Conservation (phyloP, 2,888 invertebrate genomes). For the Palloptera scutellata region DNA sequence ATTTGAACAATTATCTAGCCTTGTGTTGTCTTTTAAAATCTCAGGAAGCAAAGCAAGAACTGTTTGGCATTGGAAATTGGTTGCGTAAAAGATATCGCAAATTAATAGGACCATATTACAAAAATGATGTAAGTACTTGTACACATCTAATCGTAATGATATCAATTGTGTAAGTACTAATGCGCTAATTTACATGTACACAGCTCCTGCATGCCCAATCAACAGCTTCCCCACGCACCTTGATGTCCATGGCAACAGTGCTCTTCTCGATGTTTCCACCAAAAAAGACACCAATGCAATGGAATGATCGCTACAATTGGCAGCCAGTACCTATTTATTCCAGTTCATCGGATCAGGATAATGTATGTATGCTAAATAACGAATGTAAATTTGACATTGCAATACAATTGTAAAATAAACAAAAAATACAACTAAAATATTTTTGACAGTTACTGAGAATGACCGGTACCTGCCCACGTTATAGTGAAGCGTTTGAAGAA, state of each 20-base stretch:
- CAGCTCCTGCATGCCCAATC: constrained; percentile 71
- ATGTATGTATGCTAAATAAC: too few relatives aligned
- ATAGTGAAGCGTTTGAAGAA: constrained; percentile 67
- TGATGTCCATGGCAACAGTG: constrained; percentile 74
- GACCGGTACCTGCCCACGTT: constrained; percentile 70
- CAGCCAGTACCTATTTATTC: constrained; percentile 79
- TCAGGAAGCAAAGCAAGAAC: constrained; percentile 72
- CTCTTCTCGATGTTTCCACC: constrained; percentile 78
- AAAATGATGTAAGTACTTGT: constrained; percentile 64
- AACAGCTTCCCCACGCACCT: constrained; percentile 76
- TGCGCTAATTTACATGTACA: background rate
- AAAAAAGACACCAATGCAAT: constrained; percentile 65
- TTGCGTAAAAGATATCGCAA: constrained; percentile 70
- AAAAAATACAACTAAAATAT: too few relatives aligned
- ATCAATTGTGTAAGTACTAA: background rate
- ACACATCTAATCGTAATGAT: too few relatives aligned
- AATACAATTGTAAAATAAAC: too few relatives aligned
- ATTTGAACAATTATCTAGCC: background rate
- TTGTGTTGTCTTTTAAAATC: constrained; percentile 25
- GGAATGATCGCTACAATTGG: constrained; percentile 74
- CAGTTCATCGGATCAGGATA: constrained; percentile 65
- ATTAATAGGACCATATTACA: constrained; percentile 69
- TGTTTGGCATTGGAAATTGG: constrained; percentile 72
- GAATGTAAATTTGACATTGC: too few relatives aligned
- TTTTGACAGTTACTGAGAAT: constrained; percentile 67